phyloP scores from a whole-genome alignment of 2,113 vertebrate genomes.

The Collichthys lucidus region DNA sequence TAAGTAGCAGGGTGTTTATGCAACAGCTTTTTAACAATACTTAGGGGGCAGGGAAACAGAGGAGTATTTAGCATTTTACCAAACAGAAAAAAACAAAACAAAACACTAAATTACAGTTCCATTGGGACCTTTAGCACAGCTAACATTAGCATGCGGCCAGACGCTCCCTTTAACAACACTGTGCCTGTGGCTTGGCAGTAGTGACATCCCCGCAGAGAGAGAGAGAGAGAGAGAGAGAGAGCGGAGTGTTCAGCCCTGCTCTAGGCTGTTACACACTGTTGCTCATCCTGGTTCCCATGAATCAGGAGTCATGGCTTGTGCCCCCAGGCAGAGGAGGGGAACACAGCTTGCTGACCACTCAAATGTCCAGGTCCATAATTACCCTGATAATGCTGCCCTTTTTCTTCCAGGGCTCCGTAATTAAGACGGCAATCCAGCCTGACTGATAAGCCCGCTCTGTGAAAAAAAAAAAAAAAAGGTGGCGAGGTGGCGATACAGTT shows the following conservation, averaged over 20 bases:
- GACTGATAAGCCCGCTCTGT: conserved; percentile 71
- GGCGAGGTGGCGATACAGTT: conserved; percentile 56
- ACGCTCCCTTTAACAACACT: conserved; percentile 75
- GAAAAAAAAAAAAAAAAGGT: conserved; percentile 42
- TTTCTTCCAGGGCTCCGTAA: conserved; percentile 55
- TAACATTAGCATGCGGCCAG: conserved; percentile 83
- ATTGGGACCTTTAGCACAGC: conserved; percentile 76
- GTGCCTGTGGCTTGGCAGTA: conserved; percentile 79
- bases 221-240: conserved; percentile 32
- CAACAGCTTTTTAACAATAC: conserved; percentile 75
- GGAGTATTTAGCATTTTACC: conserved; percentile 71
- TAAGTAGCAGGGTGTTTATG: conserved; percentile 71
- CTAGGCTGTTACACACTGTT: conserved; percentile 41
- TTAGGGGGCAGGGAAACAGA: conserved; percentile 50
- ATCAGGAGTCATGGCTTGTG: conserved; percentile 54
- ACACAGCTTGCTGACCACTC: conserved; percentile 56
- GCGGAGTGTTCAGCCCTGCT: conserved; percentile 60
- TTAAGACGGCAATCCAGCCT: conserved; percentile 57
- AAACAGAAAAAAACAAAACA: conserved; percentile 71
- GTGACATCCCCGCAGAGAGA: conserved; percentile 34
- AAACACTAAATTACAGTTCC: conserved; percentile 77
- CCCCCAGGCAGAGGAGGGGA: conserved; percentile 51
- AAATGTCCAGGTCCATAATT: conserved; percentile 71
- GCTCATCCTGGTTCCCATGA: conserved; percentile 77
- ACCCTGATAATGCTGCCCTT: conserved; percentile 64